Percentiles rank a stretch among this genome's conserved stretches.
Evolutionary conservation across 2,113 vertebrate species (phyloP).

Genomic region (Patagioenas fasciata): DNA sequence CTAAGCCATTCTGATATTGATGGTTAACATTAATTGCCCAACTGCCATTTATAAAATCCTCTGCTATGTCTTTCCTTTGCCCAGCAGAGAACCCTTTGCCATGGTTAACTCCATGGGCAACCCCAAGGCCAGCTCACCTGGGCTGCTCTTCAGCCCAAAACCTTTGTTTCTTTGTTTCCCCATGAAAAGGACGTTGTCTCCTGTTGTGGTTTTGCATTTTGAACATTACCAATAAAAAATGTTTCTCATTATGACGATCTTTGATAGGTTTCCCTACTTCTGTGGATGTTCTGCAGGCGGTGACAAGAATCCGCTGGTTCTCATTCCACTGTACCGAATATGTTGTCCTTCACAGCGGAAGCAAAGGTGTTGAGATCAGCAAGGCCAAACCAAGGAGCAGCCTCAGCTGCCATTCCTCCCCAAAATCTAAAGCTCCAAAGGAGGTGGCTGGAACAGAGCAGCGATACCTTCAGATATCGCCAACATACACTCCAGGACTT

Average conservation of each 20-base stretch:
- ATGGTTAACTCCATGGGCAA: background rate
- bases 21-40: conserved; percentile 68
- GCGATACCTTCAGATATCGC: background rate
- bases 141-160: background rate
- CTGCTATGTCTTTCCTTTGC: background rate
- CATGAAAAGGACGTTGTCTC: background rate
- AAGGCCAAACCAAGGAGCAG: background rate
- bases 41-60: conserved; percentile 50
- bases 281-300: background rate
- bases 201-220: background rate
- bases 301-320: background rate
- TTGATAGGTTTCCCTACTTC: background rate
- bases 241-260: background rate
- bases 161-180: background rate
- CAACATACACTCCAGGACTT: background rate
- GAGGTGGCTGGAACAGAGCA: background rate
- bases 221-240: background rate
- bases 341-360: background rate
- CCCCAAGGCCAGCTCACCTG: background rate
- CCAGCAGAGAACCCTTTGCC: background rate
- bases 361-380: background rate
- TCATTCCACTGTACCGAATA: background rate
- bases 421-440: background rate
- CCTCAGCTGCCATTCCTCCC: background rate
- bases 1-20: conserved; percentile 67